phyloP scores from a whole-genome alignment of 2,113 vertebrate genomes.

The Cynocephalus volans region DNA sequence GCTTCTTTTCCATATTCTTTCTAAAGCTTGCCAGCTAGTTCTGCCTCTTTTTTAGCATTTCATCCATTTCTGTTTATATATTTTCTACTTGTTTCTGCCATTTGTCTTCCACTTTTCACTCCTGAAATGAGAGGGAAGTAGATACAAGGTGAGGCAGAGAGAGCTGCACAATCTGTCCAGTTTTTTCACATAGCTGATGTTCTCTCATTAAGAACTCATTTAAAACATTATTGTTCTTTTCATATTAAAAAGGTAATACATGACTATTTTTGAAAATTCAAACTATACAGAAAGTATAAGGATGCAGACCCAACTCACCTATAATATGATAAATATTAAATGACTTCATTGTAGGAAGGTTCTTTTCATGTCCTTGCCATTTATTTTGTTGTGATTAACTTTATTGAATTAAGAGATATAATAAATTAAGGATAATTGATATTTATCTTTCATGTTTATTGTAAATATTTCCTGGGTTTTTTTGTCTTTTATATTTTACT shows the following conservation, averaged over 20 bases:
- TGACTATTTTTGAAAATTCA: not conserved
- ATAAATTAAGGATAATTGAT: not conserved
- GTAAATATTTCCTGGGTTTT: not conserved
- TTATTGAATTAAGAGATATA: not conserved
- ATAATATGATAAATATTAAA: not conserved
- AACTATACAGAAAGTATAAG: not conserved
- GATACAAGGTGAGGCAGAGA: not conserved
- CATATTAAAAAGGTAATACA: not conserved
- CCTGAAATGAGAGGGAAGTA: not conserved
- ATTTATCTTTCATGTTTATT: not conserved
- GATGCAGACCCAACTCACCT: not conserved
- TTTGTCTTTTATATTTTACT: not conserved
- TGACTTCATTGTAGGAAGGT: not conserved
- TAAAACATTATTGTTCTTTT: not conserved
- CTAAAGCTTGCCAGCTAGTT: not conserved
- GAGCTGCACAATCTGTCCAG: fast-evolving
- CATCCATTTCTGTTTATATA: not conserved
- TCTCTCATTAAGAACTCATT: not conserved
- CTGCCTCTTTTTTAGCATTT: not conserved
- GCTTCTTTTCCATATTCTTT: not conserved
- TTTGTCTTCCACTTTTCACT: not conserved
- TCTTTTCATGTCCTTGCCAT: not conserved
- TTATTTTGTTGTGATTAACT: not conserved
- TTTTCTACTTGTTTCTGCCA: not conserved
- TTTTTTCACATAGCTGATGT: not conserved